phyloP scores from a whole-genome alignment of 2,797 vertebrate genomes.

The Chloroceryle amazona region DNA sequence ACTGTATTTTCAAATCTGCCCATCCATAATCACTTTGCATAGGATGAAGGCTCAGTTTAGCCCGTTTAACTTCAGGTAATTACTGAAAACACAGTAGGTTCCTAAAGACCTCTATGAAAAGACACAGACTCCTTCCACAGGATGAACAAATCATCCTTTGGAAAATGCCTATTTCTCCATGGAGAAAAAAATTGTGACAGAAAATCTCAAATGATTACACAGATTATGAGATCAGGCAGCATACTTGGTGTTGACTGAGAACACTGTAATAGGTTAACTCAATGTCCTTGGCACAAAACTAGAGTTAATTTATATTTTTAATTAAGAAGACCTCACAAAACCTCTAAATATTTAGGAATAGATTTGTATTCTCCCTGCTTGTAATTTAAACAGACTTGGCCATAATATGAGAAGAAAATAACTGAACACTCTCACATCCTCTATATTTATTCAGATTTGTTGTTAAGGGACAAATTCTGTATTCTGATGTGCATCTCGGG shows the following conservation, averaged over 20 bases:
- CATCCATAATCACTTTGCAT: not conserved
- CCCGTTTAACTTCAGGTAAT: not conserved
- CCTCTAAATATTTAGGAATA: not conserved
- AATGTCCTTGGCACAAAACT: not conserved
- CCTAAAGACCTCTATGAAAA: not conserved
- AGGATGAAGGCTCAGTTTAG: not conserved
- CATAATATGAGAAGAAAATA: not conserved
- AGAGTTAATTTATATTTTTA: not conserved
- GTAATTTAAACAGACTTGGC: not conserved
- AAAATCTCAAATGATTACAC: fast-evolving
- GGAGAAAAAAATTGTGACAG: not conserved
- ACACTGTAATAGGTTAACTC: not conserved
- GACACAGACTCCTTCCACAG: not conserved
- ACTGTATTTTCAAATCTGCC: not conserved
- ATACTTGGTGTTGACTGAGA: not conserved
- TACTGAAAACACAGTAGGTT: not conserved
- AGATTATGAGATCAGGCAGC: not conserved
- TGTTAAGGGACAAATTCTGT: not conserved
- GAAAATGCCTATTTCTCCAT: not conserved
- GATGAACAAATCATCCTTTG: not conserved
- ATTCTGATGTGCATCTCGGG: not conserved
- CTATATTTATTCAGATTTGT: not conserved
- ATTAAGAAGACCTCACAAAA: not conserved
- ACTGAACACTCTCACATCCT: not conserved
- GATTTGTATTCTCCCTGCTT: not conserved